Base-by-base conservation (phyloP, 2,888 invertebrate species). In the Dyspetes luteomarginatus region DNA sequence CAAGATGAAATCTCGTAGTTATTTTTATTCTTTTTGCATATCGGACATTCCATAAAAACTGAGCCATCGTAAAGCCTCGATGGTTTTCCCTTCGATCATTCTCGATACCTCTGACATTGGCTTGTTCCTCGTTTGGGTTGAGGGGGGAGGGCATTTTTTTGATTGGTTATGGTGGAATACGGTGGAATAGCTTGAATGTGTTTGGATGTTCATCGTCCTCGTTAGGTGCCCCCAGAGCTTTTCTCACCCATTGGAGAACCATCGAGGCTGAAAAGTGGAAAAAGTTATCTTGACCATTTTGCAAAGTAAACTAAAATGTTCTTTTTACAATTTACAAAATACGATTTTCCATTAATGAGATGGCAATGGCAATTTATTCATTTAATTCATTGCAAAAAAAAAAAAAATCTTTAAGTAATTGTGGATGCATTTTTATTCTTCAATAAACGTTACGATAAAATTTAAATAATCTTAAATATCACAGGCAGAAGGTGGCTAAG, bases 11-110 rank as follows among this genome's bases (percentile, higher is more conserved):
- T 69, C 67, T 81, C 76, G 79, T 82, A 84, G n/a, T 72, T 58
- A 48, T 72, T 75, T 45, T 64, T 67, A 78, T 81, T 82, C 82
- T 80, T 80, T 58, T 81, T 73, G 71, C 58, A 65, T 55, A 76
- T 30, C 9, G 65, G 30, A 19, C 30, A 45, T 45, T 65, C 28
- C 26, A 15, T 65, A 48, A 48, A 19, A 50, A 50, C 28, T 65
- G 48, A 19, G 28, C 24, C 28, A 48, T 50, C 24, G 17, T 45
- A 26, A 7, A 24, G 41, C 28, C 19, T 19, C 48, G 30, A 67
- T 36, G n/a, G 28, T 28, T 15, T 24, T 2, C n/a, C 26, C 26
- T 12, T 55, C 22, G 0, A n/a, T 28, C 15, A 4, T 28, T 56
- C 2, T 28, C 28, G 5, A 0, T n/a, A 24, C 2, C 12, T 7